These are phyloP conservation scores for Drosophila affinis DNA, from an alignment of 2,888 invertebrate genomes.

Conservation along the genomic window DNA sequence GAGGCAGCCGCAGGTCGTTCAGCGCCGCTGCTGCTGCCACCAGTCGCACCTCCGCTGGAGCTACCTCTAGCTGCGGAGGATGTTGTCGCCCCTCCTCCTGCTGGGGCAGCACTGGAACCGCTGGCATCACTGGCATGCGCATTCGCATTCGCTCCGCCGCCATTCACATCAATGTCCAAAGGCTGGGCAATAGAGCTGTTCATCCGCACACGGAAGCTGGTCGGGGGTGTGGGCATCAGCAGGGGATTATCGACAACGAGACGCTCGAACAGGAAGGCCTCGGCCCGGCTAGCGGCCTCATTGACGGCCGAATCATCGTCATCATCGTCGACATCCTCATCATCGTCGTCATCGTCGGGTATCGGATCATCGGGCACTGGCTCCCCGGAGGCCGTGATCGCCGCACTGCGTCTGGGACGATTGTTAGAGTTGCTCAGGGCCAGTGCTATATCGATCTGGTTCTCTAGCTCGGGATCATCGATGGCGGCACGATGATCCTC, in stretches of 20 bases:
- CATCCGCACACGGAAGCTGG: constrained; percentile 61
- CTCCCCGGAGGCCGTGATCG: constrained; percentile 32
- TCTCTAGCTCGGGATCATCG: constrained; percentile 44
- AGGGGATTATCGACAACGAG: constrained; percentile 30
- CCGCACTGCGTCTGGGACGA: constrained; percentile 65
- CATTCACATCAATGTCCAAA: constrained; percentile 66
- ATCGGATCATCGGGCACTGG: background rate
- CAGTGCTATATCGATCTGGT: constrained; percentile 57
- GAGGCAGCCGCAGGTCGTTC: constrained; percentile 43
- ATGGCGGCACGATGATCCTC: constrained; percentile 42
- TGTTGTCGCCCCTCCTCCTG: background rate
- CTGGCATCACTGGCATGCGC: background rate
- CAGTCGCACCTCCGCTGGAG: constrained; percentile 8
- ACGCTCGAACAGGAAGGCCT: constrained; percentile 53
- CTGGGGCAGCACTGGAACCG: background rate
- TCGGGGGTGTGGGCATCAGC: constrained; percentile 48
- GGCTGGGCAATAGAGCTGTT: constrained; percentile 64
- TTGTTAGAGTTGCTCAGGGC: constrained; percentile 49
- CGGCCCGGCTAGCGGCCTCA: constrained; percentile 25
- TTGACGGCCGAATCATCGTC: constrained; percentile 17
- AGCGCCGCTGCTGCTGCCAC: constrained; percentile 21
- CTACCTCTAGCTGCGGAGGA: constrained; percentile 19
- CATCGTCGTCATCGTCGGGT: constrained; percentile 16
- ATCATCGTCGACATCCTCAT: constrained; percentile 20
- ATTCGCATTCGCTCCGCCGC: constrained; percentile 8